Conservation (phyloP, 2,888 invertebrate species). For the Hydraecia micacea region DNA sequence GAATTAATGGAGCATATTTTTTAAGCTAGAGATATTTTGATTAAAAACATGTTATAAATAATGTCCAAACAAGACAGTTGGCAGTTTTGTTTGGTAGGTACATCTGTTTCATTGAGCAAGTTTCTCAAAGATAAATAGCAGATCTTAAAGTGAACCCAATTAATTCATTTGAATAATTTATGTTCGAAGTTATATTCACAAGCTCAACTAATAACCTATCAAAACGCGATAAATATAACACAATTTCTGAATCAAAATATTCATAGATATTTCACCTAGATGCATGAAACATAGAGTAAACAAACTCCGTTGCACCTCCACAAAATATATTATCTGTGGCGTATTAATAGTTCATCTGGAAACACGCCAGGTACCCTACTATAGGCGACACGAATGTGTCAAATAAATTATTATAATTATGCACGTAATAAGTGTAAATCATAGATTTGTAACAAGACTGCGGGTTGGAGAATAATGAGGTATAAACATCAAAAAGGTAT, state of each 20-base stretch:
- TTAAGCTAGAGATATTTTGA: conserved; percentile 2
- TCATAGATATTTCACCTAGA: conserved; percentile 34
- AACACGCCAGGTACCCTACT: conserved; percentile 58
- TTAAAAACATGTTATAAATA: neutral
- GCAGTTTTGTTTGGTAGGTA: neutral
- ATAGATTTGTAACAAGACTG: conserved; percentile 51
- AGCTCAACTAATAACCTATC: conserved; percentile 21
- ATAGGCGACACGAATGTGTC: conserved; percentile 55
- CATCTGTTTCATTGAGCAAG: neutral
- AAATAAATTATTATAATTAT: conserved; percentile 62
- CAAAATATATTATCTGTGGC: conserved; percentile 62
- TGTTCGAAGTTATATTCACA: neutral
- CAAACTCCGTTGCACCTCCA: conserved; percentile 56
- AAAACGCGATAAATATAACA: conserved; percentile 43
- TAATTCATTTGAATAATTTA: conserved; percentile 1
- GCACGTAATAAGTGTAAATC: conserved; percentile 52
- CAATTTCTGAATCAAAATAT: conserved; percentile 36
- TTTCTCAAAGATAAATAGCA: conserved; percentile 6
- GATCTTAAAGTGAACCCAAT: neutral
- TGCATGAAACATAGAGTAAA: conserved; percentile 49
- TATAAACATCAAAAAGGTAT: conserved; percentile 33
- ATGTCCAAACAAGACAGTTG: neutral
- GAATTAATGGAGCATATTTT: conserved; percentile 6
- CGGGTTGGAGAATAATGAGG: conserved; percentile 29
- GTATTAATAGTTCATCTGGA: conserved; percentile 65